These are phyloP conservation scores for Gymnothorax reevesii DNA, from an alignment of 2,797 vertebrate species.

Conservation along the genomic window DNA sequence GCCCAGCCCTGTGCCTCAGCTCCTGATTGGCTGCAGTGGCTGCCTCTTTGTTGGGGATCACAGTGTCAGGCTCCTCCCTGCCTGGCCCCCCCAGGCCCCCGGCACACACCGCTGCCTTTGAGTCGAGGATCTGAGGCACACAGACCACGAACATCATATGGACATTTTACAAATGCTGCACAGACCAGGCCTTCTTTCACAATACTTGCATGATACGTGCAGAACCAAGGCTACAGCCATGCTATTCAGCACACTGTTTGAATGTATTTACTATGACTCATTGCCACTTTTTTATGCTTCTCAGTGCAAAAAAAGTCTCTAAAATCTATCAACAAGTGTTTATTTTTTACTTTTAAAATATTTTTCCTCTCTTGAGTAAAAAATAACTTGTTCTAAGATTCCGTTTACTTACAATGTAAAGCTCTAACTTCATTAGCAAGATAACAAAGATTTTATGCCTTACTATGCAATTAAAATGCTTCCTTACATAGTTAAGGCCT, in stretches of 20 bases:
- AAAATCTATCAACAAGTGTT: too few species aligned
- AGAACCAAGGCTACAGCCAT: not conserved
- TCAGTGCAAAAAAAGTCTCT: too few species aligned
- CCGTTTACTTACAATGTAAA: too few species aligned
- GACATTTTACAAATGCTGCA: not conserved
- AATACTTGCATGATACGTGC: not conserved
- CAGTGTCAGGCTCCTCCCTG: constrained; percentile 41
- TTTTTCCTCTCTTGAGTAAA: too few species aligned
- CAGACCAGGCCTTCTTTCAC: not conserved
- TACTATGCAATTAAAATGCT: too few species aligned
- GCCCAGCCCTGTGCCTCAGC: constrained; percentile 44
- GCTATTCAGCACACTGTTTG: not conserved
- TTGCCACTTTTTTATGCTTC: not conserved
- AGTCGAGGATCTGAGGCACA: constrained; percentile 66
- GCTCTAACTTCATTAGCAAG: too few species aligned
- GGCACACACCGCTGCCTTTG: constrained; percentile 57
- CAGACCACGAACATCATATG: not conserved
- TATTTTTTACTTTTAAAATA: too few species aligned
- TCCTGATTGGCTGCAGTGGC: constrained; percentile 46
- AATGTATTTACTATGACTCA: not conserved
- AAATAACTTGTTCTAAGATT: too few species aligned
- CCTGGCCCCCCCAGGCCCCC: constrained; percentile 44
- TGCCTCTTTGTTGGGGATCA: constrained; percentile 31
- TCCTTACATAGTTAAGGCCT: too few species aligned
- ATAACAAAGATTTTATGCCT: too few species aligned